Conservation (phyloP, 1,140 invertebrate species). For the Drosophila orosa region DNA sequence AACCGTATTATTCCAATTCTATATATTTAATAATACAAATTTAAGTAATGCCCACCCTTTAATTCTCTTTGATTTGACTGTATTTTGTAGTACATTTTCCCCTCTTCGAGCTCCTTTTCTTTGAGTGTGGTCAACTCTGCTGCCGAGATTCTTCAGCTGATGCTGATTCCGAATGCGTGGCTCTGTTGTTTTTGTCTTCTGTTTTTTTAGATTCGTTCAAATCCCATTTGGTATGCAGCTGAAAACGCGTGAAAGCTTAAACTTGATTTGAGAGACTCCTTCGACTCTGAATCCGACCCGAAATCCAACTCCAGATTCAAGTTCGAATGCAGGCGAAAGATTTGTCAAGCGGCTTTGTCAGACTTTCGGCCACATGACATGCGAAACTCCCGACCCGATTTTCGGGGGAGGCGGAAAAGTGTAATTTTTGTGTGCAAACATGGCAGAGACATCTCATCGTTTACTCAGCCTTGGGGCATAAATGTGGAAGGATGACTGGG, state of each 20-base stretch:
- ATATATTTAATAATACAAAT: no score
- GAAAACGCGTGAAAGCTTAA: constrained; percentile 72
- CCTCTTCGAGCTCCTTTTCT: not conserved
- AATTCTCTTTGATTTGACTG: no score
- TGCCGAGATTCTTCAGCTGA: constrained; percentile 57
- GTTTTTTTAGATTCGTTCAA: constrained; percentile 30
- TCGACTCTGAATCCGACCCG: constrained; percentile 21
- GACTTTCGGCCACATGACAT: constrained; percentile 54
- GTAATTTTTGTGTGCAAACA: constrained; percentile 63
- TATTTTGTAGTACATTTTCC: not conserved
- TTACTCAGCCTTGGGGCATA: constrained; percentile 29
- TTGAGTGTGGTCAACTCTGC: constrained; percentile 35
- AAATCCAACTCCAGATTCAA: constrained; percentile 1
- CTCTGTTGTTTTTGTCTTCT: constrained; percentile 37
- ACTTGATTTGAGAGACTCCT: constrained; percentile 61
- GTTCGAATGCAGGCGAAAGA: constrained; percentile 21
- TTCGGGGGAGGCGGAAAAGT: constrained; percentile 20
- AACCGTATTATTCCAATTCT: no score
- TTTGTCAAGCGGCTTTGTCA: constrained; percentile 48
- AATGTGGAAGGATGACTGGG: constrained; percentile 6
- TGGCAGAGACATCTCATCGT: constrained; percentile 46
- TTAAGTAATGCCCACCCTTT: no score
- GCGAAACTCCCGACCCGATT: constrained; percentile 17
- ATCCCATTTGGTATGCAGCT: constrained; percentile 74
- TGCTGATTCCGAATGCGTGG: constrained; percentile 19